Evolutionary conservation across 2,797 vertebrate genomes (phyloP).

Genomic region (Pseudochirops cupreus): DNA sequence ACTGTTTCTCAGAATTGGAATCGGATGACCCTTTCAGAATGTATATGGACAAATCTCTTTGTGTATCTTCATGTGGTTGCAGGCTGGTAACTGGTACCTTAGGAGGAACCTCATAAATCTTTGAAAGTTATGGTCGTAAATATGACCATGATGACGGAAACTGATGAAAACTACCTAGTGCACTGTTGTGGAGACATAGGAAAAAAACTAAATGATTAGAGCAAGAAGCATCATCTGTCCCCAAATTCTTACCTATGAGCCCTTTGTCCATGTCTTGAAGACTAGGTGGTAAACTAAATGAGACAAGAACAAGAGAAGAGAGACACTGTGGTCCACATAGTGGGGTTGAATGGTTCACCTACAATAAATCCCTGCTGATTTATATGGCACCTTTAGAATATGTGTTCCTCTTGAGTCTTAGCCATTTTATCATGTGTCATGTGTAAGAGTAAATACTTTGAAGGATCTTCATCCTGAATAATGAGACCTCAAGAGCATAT

Average conservation of each 20-base stretch:
- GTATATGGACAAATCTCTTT: no score
- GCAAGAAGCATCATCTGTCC: neutral
- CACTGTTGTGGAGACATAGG: neutral
- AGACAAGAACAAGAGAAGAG: neutral
- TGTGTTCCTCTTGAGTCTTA: neutral
- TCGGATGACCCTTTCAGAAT: no score
- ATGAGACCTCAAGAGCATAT: neutral
- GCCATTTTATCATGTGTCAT: neutral
- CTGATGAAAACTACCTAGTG: neutral
- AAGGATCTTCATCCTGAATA: neutral
- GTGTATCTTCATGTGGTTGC: no score
- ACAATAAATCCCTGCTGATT: neutral
- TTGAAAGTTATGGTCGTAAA: no score
- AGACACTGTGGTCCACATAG: neutral
- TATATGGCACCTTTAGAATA: neutral
- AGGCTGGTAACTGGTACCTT: no score
- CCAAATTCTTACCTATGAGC: neutral
- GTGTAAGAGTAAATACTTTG: neutral
- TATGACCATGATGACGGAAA: no score
- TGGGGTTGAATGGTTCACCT: neutral
- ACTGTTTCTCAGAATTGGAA: neutral
- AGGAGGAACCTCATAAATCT: no score
- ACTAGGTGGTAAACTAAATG: neutral
- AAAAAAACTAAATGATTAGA: neutral
- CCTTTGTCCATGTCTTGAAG: neutral